These are phyloP conservation scores for Prolemur simus DNA, from an alignment of 2,113 vertebrate species.

Conservation along the genomic window DNA sequence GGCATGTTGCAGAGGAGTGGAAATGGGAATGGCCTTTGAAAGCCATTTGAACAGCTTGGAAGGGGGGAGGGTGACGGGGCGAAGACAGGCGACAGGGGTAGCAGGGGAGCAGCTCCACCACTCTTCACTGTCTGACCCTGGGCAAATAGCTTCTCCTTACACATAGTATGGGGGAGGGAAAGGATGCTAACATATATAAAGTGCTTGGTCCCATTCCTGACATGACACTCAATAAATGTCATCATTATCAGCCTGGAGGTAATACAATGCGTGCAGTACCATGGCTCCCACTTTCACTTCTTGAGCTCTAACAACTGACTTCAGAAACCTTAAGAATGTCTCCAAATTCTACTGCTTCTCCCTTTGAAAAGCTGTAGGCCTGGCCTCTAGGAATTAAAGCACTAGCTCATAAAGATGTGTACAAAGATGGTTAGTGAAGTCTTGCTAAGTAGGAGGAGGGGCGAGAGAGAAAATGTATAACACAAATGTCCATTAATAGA, in stretches of 20 bases:
- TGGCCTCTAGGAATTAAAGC: background rate
- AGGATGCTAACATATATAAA: background rate
- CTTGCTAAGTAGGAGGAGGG: background rate
- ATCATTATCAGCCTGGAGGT: background rate
- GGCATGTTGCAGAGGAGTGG: background rate
- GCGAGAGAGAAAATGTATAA: background rate
- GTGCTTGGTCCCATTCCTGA: background rate
- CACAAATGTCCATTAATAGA: background rate
- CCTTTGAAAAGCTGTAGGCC: background rate
- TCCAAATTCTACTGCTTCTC: background rate
- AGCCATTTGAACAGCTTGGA: background rate
- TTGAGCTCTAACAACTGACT: background rate
- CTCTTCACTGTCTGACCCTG: background rate
- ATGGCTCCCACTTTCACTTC: background rate
- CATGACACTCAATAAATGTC: background rate
- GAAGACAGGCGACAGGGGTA: background rate
- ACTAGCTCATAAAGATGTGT: background rate
- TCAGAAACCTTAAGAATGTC: background rate
- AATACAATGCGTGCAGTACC: accelerated
- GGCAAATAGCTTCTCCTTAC: background rate
- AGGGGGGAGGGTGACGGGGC: background rate
- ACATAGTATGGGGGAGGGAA: background rate
- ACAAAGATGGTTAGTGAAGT: background rate
- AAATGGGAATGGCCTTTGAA: background rate
- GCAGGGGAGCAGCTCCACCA: background rate